These are phyloP conservation scores for Gymnobelideus leadbeateri DNA, from an alignment of 2,113 vertebrate species.

Conservation along the genomic window DNA sequence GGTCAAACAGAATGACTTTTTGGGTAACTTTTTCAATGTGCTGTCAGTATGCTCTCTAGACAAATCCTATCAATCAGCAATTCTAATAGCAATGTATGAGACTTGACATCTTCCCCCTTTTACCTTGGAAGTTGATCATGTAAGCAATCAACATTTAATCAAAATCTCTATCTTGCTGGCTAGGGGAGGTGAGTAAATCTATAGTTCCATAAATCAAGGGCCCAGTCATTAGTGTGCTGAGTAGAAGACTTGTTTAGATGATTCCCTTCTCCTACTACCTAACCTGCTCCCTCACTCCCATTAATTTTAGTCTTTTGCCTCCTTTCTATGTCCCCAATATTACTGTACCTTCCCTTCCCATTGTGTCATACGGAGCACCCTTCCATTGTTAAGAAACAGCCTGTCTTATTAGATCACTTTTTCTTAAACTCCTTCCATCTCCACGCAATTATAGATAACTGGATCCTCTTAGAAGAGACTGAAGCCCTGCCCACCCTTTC, in stretches of 20 bases:
- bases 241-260: neutral
- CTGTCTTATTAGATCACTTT: neutral
- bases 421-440: neutral
- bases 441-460: neutral
- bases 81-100: neutral
- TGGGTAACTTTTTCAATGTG: neutral
- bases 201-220: neutral
- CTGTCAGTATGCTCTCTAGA: neutral
- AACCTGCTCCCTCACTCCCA: neutral
- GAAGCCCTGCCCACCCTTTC: neutral
- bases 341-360: neutral
- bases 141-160: neutral
- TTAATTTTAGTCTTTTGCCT: neutral
- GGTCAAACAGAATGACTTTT: neutral
- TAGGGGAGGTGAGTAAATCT: neutral
- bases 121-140: neutral
- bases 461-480: neutral
- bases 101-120: neutral
- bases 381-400: neutral
- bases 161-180: neutral
- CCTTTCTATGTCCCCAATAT: neutral
- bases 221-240: neutral
- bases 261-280: neutral
- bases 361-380: neutral
- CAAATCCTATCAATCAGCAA: neutral